These are phyloP conservation scores for Galemys pyrenaicus DNA, from an alignment of 2,113 vertebrate genomes.

Conservation along the genomic window DNA sequence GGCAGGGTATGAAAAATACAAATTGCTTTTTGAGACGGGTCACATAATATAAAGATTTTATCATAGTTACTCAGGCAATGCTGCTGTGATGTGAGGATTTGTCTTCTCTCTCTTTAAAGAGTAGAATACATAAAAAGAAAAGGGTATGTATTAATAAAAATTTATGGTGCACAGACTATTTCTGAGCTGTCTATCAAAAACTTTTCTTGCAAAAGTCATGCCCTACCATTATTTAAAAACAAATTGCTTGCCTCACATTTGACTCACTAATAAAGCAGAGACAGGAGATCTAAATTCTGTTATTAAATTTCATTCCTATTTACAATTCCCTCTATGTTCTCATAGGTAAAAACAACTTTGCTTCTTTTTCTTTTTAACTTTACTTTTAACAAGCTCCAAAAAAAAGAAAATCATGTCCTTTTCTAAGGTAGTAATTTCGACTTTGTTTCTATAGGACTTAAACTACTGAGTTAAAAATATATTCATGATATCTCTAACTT, in stretches of 20 bases:
- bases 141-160: background rate
- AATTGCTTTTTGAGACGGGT: background rate
- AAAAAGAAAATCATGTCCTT: background rate
- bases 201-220: background rate
- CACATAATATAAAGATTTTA: background rate
- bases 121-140: background rate
- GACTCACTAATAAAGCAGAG: background rate
- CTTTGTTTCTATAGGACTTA: background rate
- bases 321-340: background rate
- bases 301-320: background rate
- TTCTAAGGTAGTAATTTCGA: background rate
- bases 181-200: background rate
- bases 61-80: background rate
- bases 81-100: background rate
- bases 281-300: background rate
- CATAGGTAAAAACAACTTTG: background rate
- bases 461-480: background rate
- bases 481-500: background rate
- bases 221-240: background rate
- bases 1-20: background rate
- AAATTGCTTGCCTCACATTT: background rate
- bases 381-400: background rate
- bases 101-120: slow-evolving; percentile 22
- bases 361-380: background rate
- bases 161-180: background rate